Evolutionary conservation across 2,888 invertebrate species (phyloP).

Genomic region (Nymphalis polychloros): DNA sequence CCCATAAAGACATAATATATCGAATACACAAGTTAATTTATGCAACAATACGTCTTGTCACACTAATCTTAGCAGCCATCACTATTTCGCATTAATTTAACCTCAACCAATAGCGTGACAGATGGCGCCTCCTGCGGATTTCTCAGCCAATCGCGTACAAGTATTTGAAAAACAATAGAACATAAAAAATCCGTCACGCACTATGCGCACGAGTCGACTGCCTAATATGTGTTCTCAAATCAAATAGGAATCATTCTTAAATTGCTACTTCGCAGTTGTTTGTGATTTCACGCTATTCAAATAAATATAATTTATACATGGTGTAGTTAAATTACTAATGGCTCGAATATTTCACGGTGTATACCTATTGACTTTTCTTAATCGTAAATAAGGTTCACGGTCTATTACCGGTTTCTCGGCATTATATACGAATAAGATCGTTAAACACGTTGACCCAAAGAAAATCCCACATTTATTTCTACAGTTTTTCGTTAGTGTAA

Average conservation of each 20-base stretch:
- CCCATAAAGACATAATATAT: constrained; percentile 44
- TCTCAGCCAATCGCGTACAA: constrained; percentile 59
- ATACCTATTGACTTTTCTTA: constrained; percentile 24
- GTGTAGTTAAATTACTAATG: constrained; percentile 35
- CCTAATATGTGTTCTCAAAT: constrained; percentile 58
- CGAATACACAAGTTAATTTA: constrained; percentile 59
- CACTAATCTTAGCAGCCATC: constrained; percentile 71
- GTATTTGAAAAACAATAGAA: constrained; percentile 80
- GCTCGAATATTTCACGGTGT: constrained; percentile 28
- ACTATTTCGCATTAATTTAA: constrained; percentile 73
- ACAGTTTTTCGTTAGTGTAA: no score
- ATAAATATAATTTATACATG: constrained; percentile 31
- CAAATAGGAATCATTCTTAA: constrained; percentile 10
- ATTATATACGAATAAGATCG: neutral
- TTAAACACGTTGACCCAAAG: no score
- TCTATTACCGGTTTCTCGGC: constrained; percentile 1
- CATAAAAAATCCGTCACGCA: constrained; percentile 76
- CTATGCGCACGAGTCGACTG: constrained; percentile 59
- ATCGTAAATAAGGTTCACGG: constrained; percentile 17
- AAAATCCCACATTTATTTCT: no score
- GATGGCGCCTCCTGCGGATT: constrained; percentile 64
- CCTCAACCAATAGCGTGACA: constrained; percentile 60
- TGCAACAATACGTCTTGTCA: constrained; percentile 72
- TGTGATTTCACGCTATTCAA: constrained; percentile 41
- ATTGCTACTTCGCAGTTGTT: constrained; percentile 30